Percentiles rank a stretch among this genome's conserved stretches.
These are phyloP conservation scores for Talpa occidentalis DNA, from an alignment of 2,113 vertebrate genomes.

Conservation along the genomic window DNA sequence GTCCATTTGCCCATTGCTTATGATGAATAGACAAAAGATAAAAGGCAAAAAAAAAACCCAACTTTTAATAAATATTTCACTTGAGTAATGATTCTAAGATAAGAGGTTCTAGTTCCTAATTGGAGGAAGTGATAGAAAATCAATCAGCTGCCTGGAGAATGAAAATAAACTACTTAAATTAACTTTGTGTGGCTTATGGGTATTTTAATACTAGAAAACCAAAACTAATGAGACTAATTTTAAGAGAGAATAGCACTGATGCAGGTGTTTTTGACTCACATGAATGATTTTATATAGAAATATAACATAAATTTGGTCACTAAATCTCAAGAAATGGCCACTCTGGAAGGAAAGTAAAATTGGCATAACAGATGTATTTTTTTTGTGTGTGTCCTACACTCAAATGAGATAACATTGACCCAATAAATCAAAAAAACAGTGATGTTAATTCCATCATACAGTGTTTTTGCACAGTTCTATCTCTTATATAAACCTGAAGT, in stretches of 20 bases:
- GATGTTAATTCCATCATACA: neutral
- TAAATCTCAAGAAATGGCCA: neutral
- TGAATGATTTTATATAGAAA: neutral
- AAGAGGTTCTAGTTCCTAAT: constrained; percentile 32
- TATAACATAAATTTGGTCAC: neutral
- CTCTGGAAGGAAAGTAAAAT: neutral
- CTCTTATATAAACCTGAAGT: neutral
- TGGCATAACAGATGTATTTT: neutral
- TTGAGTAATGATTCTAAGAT: constrained; percentile 32
- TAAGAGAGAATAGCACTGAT: neutral
- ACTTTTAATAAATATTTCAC: constrained; percentile 1
- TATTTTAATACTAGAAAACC: constrained; percentile 17
- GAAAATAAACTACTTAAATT: constrained; percentile 59
- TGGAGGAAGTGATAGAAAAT: constrained; percentile 50
- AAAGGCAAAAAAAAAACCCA: neutral
- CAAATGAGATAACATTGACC: neutral
- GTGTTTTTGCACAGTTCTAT: neutral
- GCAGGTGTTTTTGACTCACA: neutral
- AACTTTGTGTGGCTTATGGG: neutral
- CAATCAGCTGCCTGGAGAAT: neutral
- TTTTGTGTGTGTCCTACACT: neutral
- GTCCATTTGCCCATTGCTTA: neutral
- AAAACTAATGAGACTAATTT: constrained; percentile 33
- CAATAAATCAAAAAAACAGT: neutral
- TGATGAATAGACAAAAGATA: neutral